Evolutionary conservation across 2,797 vertebrate species (phyloP).

Genomic region (Enteromius fasciolatus): DNA sequence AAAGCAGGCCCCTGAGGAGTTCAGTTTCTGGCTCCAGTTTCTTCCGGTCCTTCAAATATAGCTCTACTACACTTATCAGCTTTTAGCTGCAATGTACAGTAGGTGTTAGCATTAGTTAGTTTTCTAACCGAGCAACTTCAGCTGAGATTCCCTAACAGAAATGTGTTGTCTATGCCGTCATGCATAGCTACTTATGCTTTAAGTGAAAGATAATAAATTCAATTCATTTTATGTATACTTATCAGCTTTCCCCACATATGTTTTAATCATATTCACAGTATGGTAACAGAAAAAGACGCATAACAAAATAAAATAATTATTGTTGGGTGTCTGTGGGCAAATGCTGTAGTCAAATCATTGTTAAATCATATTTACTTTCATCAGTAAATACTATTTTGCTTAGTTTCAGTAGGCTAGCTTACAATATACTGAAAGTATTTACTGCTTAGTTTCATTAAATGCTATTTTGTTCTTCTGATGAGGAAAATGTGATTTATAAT

Average conservation of each 20-base stretch:
- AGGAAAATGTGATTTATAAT: not conserved
- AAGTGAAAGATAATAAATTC: slow-evolving; percentile 6
- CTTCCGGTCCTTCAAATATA: not conserved
- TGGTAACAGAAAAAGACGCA: slow-evolving; percentile 37
- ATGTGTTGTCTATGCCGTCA: not conserved
- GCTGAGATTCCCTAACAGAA: not conserved
- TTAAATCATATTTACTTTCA: not conserved
- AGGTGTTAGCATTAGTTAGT: slow-evolving; percentile 4
- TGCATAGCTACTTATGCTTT: slow-evolving; percentile 15
- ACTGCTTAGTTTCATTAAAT: not conserved
- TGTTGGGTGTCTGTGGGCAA: slow-evolving; percentile 10
- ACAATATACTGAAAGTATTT: too few species aligned
- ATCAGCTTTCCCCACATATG: slow-evolving; percentile 24
- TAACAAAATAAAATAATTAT: slow-evolving; percentile 24
- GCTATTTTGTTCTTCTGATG: not conserved
- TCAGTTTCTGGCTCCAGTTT: slow-evolving; percentile 3
- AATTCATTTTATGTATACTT: slow-evolving; percentile 13
- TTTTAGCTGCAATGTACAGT: not conserved
- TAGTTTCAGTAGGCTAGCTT: too few species aligned
- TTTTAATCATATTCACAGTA: slow-evolving; percentile 47
- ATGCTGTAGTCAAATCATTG: not conserved
- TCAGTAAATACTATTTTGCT: not conserved
- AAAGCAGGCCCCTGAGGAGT: not conserved
- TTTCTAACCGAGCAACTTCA: not conserved
- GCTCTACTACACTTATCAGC: not conserved